Percentiles rank a stretch among this genome's conserved stretches.
Evolutionary conservation across 2,888 invertebrate genomes (phyloP).

Genomic region (Drosophila maculinotata): DNA sequence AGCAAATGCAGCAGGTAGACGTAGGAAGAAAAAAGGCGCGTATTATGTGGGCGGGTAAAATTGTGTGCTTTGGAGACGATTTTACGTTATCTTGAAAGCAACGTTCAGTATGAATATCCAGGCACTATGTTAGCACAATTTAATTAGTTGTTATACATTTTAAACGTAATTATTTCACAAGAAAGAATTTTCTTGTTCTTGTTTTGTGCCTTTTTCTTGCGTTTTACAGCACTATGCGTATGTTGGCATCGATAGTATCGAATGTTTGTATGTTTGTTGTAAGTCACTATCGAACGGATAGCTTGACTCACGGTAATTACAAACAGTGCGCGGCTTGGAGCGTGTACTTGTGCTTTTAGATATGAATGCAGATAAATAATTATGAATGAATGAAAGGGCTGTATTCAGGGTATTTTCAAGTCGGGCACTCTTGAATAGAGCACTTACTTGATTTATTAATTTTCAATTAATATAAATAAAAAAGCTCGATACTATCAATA

Average conservation of each 20-base stretch:
- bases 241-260: neutral
- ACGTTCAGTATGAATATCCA: neutral
- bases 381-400: too few species aligned
- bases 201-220: conserved; percentile 7
- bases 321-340: too few species aligned
- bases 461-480: too few species aligned
- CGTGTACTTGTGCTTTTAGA: too few species aligned
- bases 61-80: neutral
- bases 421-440: too few species aligned
- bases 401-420: too few species aligned
- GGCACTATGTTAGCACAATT: neutral
- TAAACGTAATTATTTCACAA: neutral
- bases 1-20: conserved; percentile 41
- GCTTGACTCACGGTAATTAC: too few species aligned
- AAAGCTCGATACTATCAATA: too few species aligned
- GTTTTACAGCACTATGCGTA: conserved; percentile 31
- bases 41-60: neutral
- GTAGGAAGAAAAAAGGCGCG: conserved; percentile 48
- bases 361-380: too few species aligned
- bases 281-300: too few species aligned
- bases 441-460: too few species aligned
- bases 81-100: neutral
- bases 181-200: conserved; percentile 24
- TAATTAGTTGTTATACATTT: conserved; percentile 5
- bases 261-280: too few species aligned